Conservation (phyloP, 92 coral and sea anemone genomes). For the Chrysogorgia sp. region DNA sequence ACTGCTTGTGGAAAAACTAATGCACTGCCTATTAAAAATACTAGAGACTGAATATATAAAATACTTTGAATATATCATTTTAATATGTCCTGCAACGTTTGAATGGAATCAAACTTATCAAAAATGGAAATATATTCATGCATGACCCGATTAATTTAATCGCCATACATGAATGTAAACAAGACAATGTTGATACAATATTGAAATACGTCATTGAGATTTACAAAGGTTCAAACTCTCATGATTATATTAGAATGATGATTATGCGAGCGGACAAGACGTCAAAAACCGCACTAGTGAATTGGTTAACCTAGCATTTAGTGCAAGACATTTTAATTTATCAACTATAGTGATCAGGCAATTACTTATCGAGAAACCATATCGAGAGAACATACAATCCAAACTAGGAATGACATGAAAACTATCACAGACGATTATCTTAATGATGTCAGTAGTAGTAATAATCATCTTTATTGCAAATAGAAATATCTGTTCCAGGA, state of each 20-base stretch:
- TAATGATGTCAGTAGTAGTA: too few relatives aligned
- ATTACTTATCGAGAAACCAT: conserved; percentile 27
- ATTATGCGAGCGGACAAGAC: conserved; percentile 1
- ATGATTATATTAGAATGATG: conserved; percentile 12
- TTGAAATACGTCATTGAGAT: not conserved
- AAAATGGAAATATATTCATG: too few relatives aligned
- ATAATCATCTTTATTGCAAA: too few relatives aligned
- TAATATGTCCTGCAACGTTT: too few relatives aligned
- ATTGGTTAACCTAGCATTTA: conserved; percentile 20
- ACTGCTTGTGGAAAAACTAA: too few relatives aligned
- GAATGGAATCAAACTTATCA: too few relatives aligned
- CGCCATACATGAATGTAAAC: not conserved
- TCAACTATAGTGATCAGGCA: conserved; percentile 26
- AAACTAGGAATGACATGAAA: conserved; percentile 30
- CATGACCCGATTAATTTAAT: too few relatives aligned
- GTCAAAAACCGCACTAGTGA: conserved; percentile 1
- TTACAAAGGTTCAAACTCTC: not conserved
- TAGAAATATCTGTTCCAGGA: too few relatives aligned
- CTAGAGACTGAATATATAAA: too few relatives aligned
- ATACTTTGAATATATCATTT: too few relatives aligned
- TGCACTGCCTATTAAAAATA: too few relatives aligned
- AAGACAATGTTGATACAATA: not conserved
- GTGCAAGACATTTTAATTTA: conserved; percentile 33
- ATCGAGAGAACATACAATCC: conserved; percentile 29
- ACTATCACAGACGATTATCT: conserved; percentile 28